These are phyloP conservation scores for Cephus pulcher DNA, from an alignment of 2,888 invertebrate genomes.

Conservation along the genomic window DNA sequence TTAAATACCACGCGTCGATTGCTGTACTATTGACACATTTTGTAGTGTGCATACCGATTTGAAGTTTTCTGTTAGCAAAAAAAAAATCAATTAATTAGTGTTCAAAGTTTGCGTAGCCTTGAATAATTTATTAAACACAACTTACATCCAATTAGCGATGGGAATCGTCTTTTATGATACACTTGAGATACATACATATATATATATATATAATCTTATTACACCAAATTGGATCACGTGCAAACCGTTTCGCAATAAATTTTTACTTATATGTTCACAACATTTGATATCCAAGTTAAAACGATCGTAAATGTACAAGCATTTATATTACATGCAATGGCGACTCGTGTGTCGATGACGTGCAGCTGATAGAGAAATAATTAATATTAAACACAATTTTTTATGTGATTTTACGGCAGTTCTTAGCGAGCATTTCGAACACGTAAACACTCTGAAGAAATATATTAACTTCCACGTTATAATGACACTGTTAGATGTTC, in stretches of 20 bases:
- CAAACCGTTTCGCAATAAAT: not conserved
- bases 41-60: not conserved
- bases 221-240: not conserved
- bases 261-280: not conserved
- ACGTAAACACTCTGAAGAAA: not conserved
- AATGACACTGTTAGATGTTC: not conserved
- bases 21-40: not conserved
- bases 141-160: not conserved
- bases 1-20: not conserved
- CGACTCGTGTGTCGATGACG: not conserved
- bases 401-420: not conserved
- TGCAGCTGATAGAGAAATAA: not conserved
- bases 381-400: not conserved
- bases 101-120: not conserved
- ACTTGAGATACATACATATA: not conserved
- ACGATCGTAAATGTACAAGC: not conserved
- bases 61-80: too few species aligned
- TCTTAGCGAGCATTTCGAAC: not conserved
- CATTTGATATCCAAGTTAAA: too few species aligned
- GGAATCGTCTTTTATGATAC: not conserved
- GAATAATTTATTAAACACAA: not conserved
- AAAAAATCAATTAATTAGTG: not conserved
- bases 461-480: not conserved
- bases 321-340: not conserved
- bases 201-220: not conserved